A percentile compares a stretch with the other conserved stretches of the same genome.
phyloP scores from a whole-genome alignment of 2,888 invertebrate species.

The Brachyptera putata region DNA sequence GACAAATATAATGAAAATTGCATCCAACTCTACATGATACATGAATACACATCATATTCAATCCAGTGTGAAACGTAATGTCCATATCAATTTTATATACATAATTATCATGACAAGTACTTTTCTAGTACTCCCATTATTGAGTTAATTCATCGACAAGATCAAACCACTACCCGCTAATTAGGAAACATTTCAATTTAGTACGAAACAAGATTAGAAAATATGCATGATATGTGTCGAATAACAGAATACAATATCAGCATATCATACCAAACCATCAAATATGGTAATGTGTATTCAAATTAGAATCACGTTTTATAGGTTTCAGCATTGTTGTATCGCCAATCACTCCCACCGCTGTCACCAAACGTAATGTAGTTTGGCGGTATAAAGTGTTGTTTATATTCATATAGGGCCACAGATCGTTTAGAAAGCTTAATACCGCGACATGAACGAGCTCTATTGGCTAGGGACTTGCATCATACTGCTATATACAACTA shows the following conservation, averaged over 20 bases:
- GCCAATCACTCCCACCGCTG: neutral
- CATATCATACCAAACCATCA: neutral
- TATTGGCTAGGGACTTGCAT: neutral
- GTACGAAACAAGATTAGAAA: too few relatives aligned
- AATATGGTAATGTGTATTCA: slow-evolving; percentile 13
- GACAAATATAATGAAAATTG: too few relatives aligned
- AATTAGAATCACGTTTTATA: neutral
- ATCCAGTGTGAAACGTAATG: too few relatives aligned
- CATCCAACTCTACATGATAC: too few relatives aligned
- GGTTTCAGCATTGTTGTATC: neutral
- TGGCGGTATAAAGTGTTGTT: slow-evolving; percentile 7
- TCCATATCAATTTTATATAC: too few relatives aligned
- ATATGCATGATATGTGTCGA: too few relatives aligned
- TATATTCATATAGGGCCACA: neutral
- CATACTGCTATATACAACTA: neutral
- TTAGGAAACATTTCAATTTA: too few relatives aligned
- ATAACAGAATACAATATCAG: neutral
- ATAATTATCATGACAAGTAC: too few relatives aligned
- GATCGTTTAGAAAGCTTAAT: slow-evolving; percentile 7
- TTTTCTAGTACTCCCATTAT: too few relatives aligned
- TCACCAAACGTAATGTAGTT: neutral
- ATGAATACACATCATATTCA: too few relatives aligned
- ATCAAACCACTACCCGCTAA: too few relatives aligned
- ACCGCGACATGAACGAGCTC: neutral
- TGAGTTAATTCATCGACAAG: too few relatives aligned